These are phyloP conservation scores for Argopecten irradians DNA, from an alignment of 1,140 invertebrate species.

Conservation along the genomic window DNA sequence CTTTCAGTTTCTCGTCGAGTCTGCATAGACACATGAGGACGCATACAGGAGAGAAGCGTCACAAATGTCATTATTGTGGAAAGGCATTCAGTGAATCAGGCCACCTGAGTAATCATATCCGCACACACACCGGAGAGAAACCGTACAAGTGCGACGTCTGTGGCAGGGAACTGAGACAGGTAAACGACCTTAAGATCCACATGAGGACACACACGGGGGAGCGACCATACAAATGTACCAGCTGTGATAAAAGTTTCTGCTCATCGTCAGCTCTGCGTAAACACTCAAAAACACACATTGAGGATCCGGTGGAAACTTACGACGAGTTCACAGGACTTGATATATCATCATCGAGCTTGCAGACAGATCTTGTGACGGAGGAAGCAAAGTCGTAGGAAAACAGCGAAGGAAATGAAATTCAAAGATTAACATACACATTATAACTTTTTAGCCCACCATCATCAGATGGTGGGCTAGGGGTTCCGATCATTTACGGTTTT, in stretches of 20 bases:
- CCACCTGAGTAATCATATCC: constrained; percentile 89
- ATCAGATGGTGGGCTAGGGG: no score
- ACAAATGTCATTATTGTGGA: not conserved
- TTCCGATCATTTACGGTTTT: no score
- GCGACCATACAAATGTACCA: constrained; percentile 25
- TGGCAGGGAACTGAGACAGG: constrained; percentile 21
- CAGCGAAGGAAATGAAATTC: no score
- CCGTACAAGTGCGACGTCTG: constrained; percentile 39
- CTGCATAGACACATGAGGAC: not conserved
- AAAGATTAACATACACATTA: no score
- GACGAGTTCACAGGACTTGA: not conserved
- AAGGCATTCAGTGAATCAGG: not conserved
- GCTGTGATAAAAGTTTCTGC: constrained; percentile 25
- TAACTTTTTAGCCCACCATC: no score
- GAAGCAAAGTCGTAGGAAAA: no score
- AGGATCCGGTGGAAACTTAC: not conserved
- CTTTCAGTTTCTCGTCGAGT: not conserved
- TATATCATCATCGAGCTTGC: not conserved
- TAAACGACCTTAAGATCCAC: constrained; percentile 20
- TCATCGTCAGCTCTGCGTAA: not conserved
- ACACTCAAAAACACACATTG: not conserved
- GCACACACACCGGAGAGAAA: constrained; percentile 72
- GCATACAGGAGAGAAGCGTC: not conserved
- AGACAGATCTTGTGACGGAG: not conserved
- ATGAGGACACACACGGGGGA: constrained; percentile 31